Evolutionary conservation across 2,797 vertebrate species (phyloP), one percentile per base, ranked within the genome.

Genomic region (Sternarchorhynchus goeldii): DNA sequence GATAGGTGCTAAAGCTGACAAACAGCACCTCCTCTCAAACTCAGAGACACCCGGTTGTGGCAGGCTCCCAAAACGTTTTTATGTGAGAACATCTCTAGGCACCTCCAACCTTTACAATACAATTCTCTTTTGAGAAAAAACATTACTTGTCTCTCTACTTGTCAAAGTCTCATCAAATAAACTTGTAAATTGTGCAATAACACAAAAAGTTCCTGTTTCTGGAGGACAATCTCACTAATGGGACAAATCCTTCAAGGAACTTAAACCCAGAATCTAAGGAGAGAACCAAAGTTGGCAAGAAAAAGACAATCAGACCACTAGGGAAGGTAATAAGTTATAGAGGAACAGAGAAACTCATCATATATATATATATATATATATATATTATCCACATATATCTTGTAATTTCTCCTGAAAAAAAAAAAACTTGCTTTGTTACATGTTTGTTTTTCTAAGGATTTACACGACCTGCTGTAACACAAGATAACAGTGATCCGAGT

Each of bases 31-130:
- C 57, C 32, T 36, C 72, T 66, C 14, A 73, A 36, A 74, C 34
- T 65, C 76, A 76, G 5, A 76, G 59, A 34, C 31, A 67, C 59
- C n/a, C 58, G 70, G 68, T 63, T 53, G 36, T 76, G 78, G 77
- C 74, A 72, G 59, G 65, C 60, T 81, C 63, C 69, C 66, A 76
- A 2, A 72, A 50, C 62, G 31, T 67, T 85, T 78, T 29, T 64
- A 21, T 39, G 21, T 7, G 75, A 74, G 69, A 67, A 78, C 66
- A 68, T 73, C 58, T 68, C 10, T 6, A 62, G 65, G 75, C n/a
- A 39, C 75, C 73, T 80, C 79, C 59, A 77, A 68, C 69, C 62
- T 62, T 80, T 76, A 75, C 14, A 34, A 55, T 50, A 41, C 58
- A 16, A 63, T 82, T 83, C 80, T 59, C 67, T 53, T 64, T 39